Evolutionary conservation across 2,888 invertebrate species (phyloP).

Genomic region (Oxycera nigricornis): DNA sequence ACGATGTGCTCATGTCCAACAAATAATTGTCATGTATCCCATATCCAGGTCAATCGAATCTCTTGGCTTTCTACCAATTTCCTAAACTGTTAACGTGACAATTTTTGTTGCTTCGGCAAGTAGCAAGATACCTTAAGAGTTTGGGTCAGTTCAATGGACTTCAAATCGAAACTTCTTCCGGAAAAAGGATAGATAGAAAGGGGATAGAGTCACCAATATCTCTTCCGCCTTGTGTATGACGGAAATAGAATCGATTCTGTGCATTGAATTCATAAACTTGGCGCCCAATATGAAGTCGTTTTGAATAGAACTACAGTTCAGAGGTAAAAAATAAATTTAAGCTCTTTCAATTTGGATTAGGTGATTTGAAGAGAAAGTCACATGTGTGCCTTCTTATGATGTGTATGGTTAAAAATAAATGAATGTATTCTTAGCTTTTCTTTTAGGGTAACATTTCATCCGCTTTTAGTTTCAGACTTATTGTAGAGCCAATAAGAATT

Average conservation of each 20-base stretch:
- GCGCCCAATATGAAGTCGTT: background rate
- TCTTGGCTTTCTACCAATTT: slow-evolving; percentile 26
- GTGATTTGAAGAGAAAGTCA: too few relatives aligned
- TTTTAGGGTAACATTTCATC: too few relatives aligned
- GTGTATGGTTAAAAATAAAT: too few relatives aligned
- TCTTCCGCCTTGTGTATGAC: background rate
- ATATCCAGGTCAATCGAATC: background rate
- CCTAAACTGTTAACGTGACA: slow-evolving; percentile 14
- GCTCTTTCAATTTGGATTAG: too few relatives aligned
- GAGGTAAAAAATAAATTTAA: too few relatives aligned
- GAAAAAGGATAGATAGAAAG: background rate
- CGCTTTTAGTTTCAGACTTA: too few relatives aligned
- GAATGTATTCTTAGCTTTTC: too few relatives aligned
- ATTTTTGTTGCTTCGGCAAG: background rate
- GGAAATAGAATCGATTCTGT: slow-evolving; percentile 8
- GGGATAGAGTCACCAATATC: too few relatives aligned
- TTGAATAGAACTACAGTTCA: too few relatives aligned
- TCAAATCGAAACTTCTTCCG: background rate
- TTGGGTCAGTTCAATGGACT: too few relatives aligned
- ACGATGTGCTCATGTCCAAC: background rate
- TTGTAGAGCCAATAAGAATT: too few relatives aligned
- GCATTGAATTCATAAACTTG: slow-evolving; percentile 9
- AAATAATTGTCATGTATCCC: background rate
- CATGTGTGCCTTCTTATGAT: too few relatives aligned
- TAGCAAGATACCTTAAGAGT: slow-evolving; percentile 5